Base-by-base conservation (phyloP, 2,888 invertebrate genomes). In the Masnerella sp. region DNA sequence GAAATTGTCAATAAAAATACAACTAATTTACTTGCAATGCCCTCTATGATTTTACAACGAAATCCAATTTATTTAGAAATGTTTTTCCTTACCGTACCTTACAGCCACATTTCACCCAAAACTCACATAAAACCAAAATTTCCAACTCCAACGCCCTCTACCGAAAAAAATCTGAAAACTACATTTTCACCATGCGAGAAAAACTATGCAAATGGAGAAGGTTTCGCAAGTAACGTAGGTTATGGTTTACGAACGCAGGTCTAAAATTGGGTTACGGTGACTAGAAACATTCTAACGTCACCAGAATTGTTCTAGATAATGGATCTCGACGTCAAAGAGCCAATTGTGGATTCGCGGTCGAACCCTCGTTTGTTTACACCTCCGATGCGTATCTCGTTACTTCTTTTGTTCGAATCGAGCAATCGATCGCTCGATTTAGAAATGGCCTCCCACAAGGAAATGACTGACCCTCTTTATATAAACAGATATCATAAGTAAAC, bases 321-420 rank as follows among this genome's bases (percentile, higher is more conserved):
- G 36, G 34, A 43, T 34, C 36, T 17, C 28, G 45, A 34, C 22
- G 17, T 58, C 22, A 38, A 61, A 49, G 14, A 61, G 47, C 9
- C 47, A 47, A 28, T 47, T 47, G 47, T 47, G 25, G 25, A 47
- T 25, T 36, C 14, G 9, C 51, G 3, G 22, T 0, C 2, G 32
- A 20, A 51, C 62, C 62, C 49, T 49, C 61, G 61, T 49, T 62
- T 62, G 49, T 62, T 49, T 49, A 62, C 32, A 32, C 51, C 51
- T 15, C 38, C 40, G 51, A 42, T 62, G 22, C 22, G 36, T 47
- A 40, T 49, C 49, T 61, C 11, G 20, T 38, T 11, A 30, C 40
- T 15, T n/a, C 52, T 36, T 52, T 52, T 52, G 52, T 52, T 51
- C 22, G n/a, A 36, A 34, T 52, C 38, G 18, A 20, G 5, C 42